Evolutionary conservation across 2,113 vertebrate genomes (phyloP).

Genomic region (Desmodus rotundus): DNA sequence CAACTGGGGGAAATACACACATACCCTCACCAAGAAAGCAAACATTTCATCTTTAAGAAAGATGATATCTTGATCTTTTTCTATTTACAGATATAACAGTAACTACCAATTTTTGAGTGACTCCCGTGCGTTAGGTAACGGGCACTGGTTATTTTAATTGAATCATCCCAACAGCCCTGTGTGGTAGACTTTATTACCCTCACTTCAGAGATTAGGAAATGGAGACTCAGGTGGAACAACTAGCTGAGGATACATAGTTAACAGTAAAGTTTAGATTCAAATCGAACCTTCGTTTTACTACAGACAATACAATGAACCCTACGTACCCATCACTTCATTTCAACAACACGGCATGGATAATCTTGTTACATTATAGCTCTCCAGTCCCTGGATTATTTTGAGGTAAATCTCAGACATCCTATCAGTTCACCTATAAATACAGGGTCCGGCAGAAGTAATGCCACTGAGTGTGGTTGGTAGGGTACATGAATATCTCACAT

Average conservation of each 20-base stretch:
- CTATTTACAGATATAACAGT: not conserved
- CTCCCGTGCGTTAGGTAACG: not conserved
- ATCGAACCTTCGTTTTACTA: not conserved
- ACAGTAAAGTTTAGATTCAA: not conserved
- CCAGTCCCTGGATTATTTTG: not conserved
- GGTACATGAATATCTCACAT: too few relatives aligned
- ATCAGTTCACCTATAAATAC: not conserved
- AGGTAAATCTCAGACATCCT: not conserved
- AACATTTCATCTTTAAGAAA: constrained; percentile 23
- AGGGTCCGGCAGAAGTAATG: not conserved
- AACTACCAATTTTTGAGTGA: not conserved
- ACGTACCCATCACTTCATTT: not conserved
- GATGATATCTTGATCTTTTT: not conserved
- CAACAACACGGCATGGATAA: not conserved
- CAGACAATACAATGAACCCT: not conserved
- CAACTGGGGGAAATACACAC: not conserved
- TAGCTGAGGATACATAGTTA: not conserved
- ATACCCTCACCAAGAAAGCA: not conserved
- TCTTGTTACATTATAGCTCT: not conserved
- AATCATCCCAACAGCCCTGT: not conserved
- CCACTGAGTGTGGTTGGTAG: too few relatives aligned
- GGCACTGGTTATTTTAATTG: not conserved
- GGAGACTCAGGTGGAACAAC: not conserved
- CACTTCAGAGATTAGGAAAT: constrained; percentile 22
- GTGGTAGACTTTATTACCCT: not conserved